Base-by-base conservation (phyloP, 2,797 vertebrate genomes). In the Clarias laeviceps region DNA sequence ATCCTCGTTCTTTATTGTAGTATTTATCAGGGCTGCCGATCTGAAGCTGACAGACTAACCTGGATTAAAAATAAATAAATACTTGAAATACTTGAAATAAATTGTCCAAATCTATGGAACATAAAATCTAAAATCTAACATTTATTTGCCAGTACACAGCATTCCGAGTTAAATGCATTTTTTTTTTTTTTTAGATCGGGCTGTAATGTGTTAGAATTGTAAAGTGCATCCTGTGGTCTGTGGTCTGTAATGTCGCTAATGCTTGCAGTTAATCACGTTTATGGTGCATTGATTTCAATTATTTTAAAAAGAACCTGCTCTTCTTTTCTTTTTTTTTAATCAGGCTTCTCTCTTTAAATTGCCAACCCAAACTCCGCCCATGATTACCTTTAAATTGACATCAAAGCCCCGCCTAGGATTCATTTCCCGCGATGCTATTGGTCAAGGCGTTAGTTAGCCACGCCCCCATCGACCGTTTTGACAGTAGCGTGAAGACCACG, bases 221-320 rank as follows among this genome's bases (percentile, higher is more conserved):
- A 82, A 82, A 81, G 54, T 62, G 20, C 70, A 78, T 82, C 14
- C 72, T 17, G 18, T 88, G 88, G 84, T 91, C 70, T 15, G 17
- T 88, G 88, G 84, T 91, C 90, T 90, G 87, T 77, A 62, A 88
- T 73, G 80, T 83, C 87, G 87, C 88, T 83, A 91, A 91, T 86
- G 89, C 68, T 57, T 79, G 87, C 89, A 87, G 91, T 94, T 90
- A 91, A 93, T 94, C 92, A 93, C 88, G 87, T 93, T 93, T 92
- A 90, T 84, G 62, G 82, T 80, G 85, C 91, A 93, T 90, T 92
- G 93, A 91, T 91, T 92, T 89, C 90, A 93, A 91, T 93, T 92
- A 91, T 90, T 87, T 91, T 85, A 80, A 89, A 89, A 86, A 88
- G 27, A 45, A 50, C n/a, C n/a, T 40, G 80, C 8, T n/a, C 50